These are phyloP conservation scores for Solen grandis DNA, from an alignment of 1,140 invertebrate species.

Conservation along the genomic window DNA sequence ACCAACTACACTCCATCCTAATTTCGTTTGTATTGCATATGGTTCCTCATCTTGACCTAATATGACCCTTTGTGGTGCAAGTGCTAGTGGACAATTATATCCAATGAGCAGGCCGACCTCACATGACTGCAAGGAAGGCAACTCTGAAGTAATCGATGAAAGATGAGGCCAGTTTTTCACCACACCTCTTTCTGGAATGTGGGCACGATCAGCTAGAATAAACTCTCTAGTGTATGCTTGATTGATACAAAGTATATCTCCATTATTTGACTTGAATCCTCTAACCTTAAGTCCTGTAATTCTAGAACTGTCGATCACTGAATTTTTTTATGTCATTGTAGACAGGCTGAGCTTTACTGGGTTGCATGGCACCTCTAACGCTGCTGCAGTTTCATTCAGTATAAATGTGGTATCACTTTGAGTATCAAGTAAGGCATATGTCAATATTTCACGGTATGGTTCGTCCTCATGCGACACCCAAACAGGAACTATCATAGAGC, in stretches of 20 bases:
- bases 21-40: conserved; percentile 50
- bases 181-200: conserved; percentile 19
- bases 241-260: neutral
- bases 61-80: conserved; percentile 34
- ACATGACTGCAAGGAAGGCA: conserved; percentile 57
- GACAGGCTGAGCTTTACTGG: conserved; percentile 2
- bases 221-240: conserved; percentile 35
- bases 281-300: conserved; percentile 14
- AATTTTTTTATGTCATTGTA: conserved; percentile 16
- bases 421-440: conserved; percentile 41
- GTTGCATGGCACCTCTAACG: neutral
- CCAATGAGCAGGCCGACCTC: conserved; percentile 56
- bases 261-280: conserved; percentile 20
- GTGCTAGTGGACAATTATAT: conserved; percentile 43
- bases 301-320: conserved; percentile 6
- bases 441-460: too few species aligned
- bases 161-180: conserved; percentile 13
- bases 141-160: neutral
- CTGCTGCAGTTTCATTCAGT: conserved; percentile 1
- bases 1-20: conserved; percentile 51
- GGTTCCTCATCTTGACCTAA: conserved; percentile 8
- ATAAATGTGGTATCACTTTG: conserved; percentile 36
- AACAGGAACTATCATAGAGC: conserved; percentile 38
- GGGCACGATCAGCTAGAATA: conserved; percentile 40
- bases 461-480: conserved; percentile 25